Conservation (phyloP, 2,888 invertebrate genomes). For the Tortrix viridana region DNA sequence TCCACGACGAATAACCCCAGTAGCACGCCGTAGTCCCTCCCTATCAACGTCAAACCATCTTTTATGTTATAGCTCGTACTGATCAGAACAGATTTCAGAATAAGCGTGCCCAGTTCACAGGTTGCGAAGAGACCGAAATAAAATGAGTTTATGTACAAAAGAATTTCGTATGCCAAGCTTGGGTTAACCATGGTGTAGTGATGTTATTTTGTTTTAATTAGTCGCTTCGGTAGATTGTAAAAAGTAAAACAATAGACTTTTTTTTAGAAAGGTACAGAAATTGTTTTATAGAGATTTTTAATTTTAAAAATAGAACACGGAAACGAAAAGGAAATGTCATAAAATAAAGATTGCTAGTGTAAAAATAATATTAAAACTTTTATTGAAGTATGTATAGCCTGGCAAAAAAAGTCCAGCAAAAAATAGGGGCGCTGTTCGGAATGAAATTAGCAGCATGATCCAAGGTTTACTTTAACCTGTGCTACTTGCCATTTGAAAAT, state of each 20-base stretch:
- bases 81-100: slow-evolving; percentile 90
- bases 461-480: too few species aligned
- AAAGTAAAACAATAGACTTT: not conserved
- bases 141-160: slow-evolving; percentile 93
- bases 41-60: slow-evolving; percentile 87
- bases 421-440: too few species aligned
- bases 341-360: slow-evolving; percentile 19
- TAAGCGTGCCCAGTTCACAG: slow-evolving; percentile 91
- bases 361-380: not conserved
- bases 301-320: slow-evolving; percentile 53
- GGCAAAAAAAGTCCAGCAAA: too few species aligned
- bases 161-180: slow-evolving; percentile 92
- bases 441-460: too few species aligned
- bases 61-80: slow-evolving; percentile 84
- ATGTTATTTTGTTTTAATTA: slow-evolving; percentile 4
- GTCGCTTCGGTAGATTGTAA: not conserved
- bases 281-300: slow-evolving; percentile 17
- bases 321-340: slow-evolving; percentile 8
- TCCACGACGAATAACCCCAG: slow-evolving; percentile 91
- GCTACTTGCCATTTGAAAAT: too few species aligned
- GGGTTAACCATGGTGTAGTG: slow-evolving; percentile 86
- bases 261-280: slow-evolving; percentile 6
- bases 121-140: slow-evolving; percentile 94
- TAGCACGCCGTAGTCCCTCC: slow-evolving; percentile 91
- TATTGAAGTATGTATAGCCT: not conserved